Evolutionary conservation across 2,113 vertebrate species (phyloP).

Genomic region (Misgurnus mizolepis): DNA sequence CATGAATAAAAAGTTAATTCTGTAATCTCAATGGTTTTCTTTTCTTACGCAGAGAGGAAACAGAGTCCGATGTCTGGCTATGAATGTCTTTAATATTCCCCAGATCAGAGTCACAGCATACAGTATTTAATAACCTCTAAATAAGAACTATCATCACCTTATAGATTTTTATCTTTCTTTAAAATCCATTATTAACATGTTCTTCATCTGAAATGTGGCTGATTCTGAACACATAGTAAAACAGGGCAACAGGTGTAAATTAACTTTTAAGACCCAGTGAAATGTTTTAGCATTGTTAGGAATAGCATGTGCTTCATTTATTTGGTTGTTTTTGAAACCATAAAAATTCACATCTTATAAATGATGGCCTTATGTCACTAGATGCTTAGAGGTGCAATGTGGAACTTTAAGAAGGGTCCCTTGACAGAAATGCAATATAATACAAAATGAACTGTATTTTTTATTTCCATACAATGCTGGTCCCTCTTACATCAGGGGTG

Average conservation of each 20-base stretch:
- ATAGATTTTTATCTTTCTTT: conserved; percentile 64
- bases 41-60: conserved; percentile 52
- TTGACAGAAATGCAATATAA: too few species aligned
- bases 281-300: background rate
- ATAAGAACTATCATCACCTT: conserved; percentile 80
- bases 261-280: conserved; percentile 30
- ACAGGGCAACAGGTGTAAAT: conserved; percentile 76
- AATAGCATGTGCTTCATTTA: conserved; percentile 28
- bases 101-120: conserved; percentile 81
- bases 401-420: too few species aligned
- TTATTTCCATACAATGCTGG: too few species aligned
- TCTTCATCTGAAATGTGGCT: conserved; percentile 68
- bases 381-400: background rate
- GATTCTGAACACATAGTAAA: conserved; percentile 71
- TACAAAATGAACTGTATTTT: too few species aligned
- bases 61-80: conserved; percentile 62
- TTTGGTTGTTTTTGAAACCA: background rate
- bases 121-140: conserved; percentile 80
- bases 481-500: too few species aligned
- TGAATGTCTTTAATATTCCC: conserved; percentile 81
- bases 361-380: background rate
- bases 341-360: background rate
- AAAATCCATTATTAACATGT: conserved; percentile 69
- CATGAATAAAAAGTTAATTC: too few species aligned
- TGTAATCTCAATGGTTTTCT: too few species aligned